phyloP scores from a whole-genome alignment of 2,888 invertebrate genomes.

The Tinea pellionella region DNA sequence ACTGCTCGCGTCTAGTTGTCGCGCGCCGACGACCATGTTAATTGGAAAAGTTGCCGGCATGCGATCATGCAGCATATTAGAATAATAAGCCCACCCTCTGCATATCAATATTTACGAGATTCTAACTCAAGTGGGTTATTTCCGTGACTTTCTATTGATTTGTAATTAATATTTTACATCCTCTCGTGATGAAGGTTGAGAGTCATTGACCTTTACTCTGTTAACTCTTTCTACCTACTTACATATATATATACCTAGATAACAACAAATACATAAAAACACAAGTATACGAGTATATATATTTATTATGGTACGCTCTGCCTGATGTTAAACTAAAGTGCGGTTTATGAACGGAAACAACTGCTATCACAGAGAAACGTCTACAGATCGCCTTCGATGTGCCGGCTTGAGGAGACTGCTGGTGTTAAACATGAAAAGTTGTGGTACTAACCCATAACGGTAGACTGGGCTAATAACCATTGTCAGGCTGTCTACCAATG shows the following conservation, averaged over 20 bases:
- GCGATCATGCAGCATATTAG: conserved; percentile 16
- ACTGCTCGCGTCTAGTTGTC: conserved; percentile 14
- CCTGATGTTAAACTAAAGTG: too few species aligned
- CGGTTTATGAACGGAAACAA: too few species aligned
- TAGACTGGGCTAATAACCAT: too few species aligned
- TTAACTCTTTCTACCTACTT: neutral
- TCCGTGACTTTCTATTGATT: conserved; percentile 9
- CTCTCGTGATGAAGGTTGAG: conserved; percentile 10
- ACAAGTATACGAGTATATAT: too few species aligned
- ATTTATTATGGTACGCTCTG: too few species aligned
- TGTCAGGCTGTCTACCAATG: too few species aligned
- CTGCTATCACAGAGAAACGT: too few species aligned
- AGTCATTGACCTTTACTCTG: neutral
- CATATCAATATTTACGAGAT: conserved; percentile 14
- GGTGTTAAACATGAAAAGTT: too few species aligned
- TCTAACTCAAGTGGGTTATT: neutral
- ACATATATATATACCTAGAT: neutral
- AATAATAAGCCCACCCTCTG: conserved; percentile 16
- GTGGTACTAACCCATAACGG: too few species aligned
- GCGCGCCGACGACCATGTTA: conserved; percentile 18
- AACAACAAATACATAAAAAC: too few species aligned
- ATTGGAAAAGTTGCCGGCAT: conserved; percentile 17
- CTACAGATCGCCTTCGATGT: too few species aligned
- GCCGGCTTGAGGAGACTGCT: too few species aligned
- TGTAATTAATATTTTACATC: conserved; percentile 5